These are phyloP conservation scores for Galaxias olidus DNA, from an alignment of 2,797 vertebrate species.

Conservation along the genomic window DNA sequence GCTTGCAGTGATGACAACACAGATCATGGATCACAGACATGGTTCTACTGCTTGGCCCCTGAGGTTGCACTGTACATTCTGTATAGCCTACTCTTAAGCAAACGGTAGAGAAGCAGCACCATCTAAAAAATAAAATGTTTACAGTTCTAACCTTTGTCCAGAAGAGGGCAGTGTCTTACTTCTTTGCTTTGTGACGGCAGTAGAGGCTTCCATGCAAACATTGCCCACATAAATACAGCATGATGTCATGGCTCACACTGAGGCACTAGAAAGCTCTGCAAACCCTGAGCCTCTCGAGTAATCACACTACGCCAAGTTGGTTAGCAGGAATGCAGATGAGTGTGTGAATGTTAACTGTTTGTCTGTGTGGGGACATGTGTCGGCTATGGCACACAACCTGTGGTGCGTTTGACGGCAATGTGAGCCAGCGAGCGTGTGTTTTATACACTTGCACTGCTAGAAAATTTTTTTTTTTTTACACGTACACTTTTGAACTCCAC, in stretches of 20 bases:
- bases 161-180: slow-evolving; percentile 56
- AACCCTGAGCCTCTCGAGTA: slow-evolving; percentile 58
- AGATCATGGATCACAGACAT: neutral
- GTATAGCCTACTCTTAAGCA: neutral
- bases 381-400: no score
- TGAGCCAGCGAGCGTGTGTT: slow-evolving; percentile 14
- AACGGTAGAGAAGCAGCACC: no score
- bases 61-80: slow-evolving; percentile 34
- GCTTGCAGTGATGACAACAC: neutral
- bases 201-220: slow-evolving; percentile 29
- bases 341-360: slow-evolving; percentile 26
- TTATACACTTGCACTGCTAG: no score
- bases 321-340: slow-evolving; percentile 50
- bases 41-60: neutral
- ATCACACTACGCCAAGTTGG: slow-evolving; percentile 60
- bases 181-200: neutral
- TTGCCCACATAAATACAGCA: slow-evolving; percentile 32
- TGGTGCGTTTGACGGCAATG: neutral
- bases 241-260: slow-evolving; percentile 32
- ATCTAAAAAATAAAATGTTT: neutral
- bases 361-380: no score
- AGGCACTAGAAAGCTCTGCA: slow-evolving; percentile 48
- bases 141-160: slow-evolving; percentile 34
- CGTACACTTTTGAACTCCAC: slow-evolving; percentile 30
- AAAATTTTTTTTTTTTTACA: neutral